phyloP scores from a whole-genome alignment of 2,797 vertebrate genomes.

The Arnoldichthys spilopterus region DNA sequence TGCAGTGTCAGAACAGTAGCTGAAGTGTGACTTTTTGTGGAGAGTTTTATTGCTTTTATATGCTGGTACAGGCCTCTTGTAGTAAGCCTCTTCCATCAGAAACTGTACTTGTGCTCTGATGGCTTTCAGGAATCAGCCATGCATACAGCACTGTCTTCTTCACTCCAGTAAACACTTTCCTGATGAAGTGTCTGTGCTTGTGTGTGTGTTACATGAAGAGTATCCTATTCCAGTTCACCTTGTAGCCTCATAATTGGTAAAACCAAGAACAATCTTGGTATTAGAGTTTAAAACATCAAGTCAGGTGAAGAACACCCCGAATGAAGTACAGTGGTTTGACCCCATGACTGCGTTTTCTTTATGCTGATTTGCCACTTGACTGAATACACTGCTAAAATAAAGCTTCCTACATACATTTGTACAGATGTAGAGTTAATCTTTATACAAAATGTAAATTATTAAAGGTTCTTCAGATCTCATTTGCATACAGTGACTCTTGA shows the following conservation, averaged over 20 bases:
- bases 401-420: too few species aligned
- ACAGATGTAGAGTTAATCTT: too few species aligned
- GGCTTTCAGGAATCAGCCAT: conserved; percentile 2
- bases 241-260: background rate
- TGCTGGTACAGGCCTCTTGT: background rate
- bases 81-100: background rate
- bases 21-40: background rate
- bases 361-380: background rate
- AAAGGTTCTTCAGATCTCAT: too few species aligned
- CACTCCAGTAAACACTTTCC: conserved; percentile 4
- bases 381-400: too few species aligned
- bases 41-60: conserved; percentile 10
- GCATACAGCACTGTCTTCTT: conserved; percentile 17
- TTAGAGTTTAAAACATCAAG: background rate
- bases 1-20: background rate
- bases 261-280: background rate
- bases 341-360: background rate
- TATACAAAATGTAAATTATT: too few species aligned
- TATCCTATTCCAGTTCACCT: background rate
- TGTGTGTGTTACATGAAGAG: background rate
- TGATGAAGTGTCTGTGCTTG: background rate
- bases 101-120: conserved; percentile 5
- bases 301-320: background rate
- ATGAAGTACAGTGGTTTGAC: background rate
- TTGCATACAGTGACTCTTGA: too few species aligned